phyloP scores from a whole-genome alignment of 2,888 invertebrate species.

The Ferrisia virgata region DNA sequence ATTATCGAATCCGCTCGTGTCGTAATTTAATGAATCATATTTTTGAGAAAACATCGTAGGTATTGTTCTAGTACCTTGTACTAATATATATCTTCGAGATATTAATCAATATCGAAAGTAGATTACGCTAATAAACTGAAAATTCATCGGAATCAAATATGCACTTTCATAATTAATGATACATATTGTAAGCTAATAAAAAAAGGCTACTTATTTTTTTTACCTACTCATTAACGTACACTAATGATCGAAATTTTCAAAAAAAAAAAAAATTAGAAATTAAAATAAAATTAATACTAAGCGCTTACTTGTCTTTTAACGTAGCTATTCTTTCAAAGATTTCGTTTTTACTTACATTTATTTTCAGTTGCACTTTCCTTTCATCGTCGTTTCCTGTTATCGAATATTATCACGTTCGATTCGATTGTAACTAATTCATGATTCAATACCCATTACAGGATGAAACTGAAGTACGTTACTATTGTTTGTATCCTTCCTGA shows the following conservation, averaged over 20 bases:
- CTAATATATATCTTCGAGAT: too few relatives aligned
- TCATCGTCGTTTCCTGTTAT: constrained; percentile 18
- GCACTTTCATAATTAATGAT: too few relatives aligned
- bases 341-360: neutral
- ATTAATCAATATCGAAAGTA: neutral
- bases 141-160: too few relatives aligned
- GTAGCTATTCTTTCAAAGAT: neutral
- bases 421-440: constrained; percentile 41
- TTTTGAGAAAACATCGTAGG: neutral
- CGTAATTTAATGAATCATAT: neutral
- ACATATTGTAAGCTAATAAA: too few relatives aligned
- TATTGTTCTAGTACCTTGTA: too few relatives aligned
- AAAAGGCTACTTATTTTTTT: too few relatives aligned
- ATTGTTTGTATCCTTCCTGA: constrained; percentile 8
- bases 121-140: too few relatives aligned
- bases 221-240: too few relatives aligned
- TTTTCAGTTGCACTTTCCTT: constrained; percentile 16
- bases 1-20: neutral
- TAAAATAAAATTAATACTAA: too few relatives aligned
- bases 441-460: constrained; percentile 33
- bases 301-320: too few relatives aligned
- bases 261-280: too few relatives aligned
- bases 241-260: too few relatives aligned
- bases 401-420: constrained; percentile 40
- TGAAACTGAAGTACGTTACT: constrained; percentile 33